Percentiles rank a stretch among this genome's conserved stretches.
These are phyloP conservation scores for Prochilodus magdalenae DNA, from an alignment of 2,113 vertebrate species.

Conservation along the genomic window DNA sequence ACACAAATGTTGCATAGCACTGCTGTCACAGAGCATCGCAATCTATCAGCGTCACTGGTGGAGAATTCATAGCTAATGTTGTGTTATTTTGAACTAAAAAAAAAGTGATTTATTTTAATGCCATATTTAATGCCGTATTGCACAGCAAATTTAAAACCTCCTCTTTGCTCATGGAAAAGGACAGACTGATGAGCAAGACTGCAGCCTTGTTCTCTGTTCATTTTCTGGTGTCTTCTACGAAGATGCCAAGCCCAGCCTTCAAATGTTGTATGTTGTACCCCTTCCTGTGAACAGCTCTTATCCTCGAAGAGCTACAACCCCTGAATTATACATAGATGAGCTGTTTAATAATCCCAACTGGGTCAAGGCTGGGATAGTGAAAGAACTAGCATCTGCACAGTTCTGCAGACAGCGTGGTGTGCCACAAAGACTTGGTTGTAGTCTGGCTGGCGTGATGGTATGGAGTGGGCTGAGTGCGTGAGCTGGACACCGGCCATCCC, in stretches of 20 bases:
- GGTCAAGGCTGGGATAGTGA: neutral
- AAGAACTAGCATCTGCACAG: neutral
- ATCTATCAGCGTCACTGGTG: no score
- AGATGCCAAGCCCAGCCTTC: neutral
- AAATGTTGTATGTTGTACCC: neutral
- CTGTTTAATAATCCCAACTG: neutral
- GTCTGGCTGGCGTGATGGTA: neutral
- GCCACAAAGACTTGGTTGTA: neutral
- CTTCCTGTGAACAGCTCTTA: neutral
- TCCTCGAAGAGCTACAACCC: neutral
- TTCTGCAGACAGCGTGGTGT: neutral
- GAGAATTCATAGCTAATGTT: no score
- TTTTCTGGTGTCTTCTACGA: neutral
- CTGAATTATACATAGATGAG: neutral
- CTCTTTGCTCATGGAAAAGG: no score
- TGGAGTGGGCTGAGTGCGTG: neutral
- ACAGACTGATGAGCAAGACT: no score
- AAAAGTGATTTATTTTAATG: no score
- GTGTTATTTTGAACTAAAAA: no score
- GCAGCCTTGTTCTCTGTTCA: no score
- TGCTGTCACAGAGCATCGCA: no score
- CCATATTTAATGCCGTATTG: no score
- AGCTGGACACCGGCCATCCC: neutral
- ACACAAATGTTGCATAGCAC: no score
- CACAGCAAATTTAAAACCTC: no score